Percentiles rank a stretch among this genome's conserved stretches.
Conservation (phyloP, 2,797 vertebrate species). For the Pantherophis alleghaniensis region DNA sequence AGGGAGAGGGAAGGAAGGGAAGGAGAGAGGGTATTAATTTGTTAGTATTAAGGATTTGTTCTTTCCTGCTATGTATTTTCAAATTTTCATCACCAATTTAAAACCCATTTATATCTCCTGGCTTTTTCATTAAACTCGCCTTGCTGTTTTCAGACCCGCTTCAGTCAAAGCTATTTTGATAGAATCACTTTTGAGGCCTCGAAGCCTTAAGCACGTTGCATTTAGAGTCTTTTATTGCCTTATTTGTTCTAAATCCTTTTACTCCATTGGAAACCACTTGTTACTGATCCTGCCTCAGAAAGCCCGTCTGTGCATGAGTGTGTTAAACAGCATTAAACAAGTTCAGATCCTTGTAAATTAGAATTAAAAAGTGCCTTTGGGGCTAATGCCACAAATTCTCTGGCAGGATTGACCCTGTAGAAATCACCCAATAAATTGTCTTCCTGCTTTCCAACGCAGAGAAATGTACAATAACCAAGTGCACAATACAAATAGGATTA, state of each 20-base stretch:
- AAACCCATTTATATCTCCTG: not conserved
- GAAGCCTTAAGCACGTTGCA: not conserved
- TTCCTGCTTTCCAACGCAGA: not conserved
- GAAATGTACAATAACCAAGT: not conserved
- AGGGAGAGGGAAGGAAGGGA: not conserved
- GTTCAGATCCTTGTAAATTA: not conserved
- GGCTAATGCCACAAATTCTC: not conserved
- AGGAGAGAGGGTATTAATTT: too few species aligned
- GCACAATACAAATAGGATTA: not conserved
- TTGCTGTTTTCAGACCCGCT: not conserved
- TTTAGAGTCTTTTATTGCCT: not conserved
- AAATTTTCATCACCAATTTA: not conserved
- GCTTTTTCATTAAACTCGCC: not conserved
- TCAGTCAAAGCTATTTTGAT: not conserved
- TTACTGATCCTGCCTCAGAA: not conserved
- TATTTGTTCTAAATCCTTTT: not conserved
- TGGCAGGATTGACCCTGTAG: not conserved
- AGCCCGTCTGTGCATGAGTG: not conserved
- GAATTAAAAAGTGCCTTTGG: not conserved
- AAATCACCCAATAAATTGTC: not conserved
- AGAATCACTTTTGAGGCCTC: not conserved
- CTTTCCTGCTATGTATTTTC: not conserved
- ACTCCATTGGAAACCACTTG: not conserved
- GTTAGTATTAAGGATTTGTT: not conserved
- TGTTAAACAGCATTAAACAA: not conserved